Evolutionary conservation across 2,113 vertebrate genomes (phyloP), one percentile per base, ranked within the genome.

Genomic region (Argyrosomus japonicus): DNA sequence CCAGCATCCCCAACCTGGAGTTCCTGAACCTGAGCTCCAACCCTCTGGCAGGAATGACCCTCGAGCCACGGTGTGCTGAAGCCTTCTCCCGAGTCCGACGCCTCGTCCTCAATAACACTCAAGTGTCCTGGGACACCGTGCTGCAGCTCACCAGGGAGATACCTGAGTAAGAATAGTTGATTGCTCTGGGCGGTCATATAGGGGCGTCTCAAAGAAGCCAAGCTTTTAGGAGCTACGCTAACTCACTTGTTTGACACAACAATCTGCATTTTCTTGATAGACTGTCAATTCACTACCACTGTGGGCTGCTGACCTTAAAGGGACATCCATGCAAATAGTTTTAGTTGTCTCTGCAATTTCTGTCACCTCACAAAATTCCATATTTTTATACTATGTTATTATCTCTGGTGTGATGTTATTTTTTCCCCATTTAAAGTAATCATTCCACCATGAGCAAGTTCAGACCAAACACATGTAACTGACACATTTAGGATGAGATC

Each of bases 21-120:
- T 99, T 99, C 93, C 95, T 99, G 89, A 99, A 99, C 95, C 94
- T 99, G 95, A 99, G 97, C 95, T 99, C 97, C 90, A 99, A 99
- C 93, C 97, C 97, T 57, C 95, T 99, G 94, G 96, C 94, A 77
- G 95, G 97, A 84, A 95, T 95, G 27, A 94, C 94, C 87, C 90
- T 98, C 83, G 96, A 97, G 84, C 95, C 95, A 51, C 93, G 89
- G 6, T 96, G 95, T 23, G 97, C 97, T 12, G 95, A 96, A 77
- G 95, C 97, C 84, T 99, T 99, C 75, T 96, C 96, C 47, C 94
- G 96, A 15, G 96, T 99, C 70, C 96, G 96, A 56, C 97, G 97
- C 68, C 96, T 99, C 14, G 97, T 99, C 84, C 97, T 99, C 88
- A 99, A 99, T 95, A 99, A 99, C 95, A 99, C 97, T 87, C 98